These are phyloP conservation scores for Zelleria hepariella DNA, from an alignment of 2,888 invertebrate species.

Conservation along the genomic window DNA sequence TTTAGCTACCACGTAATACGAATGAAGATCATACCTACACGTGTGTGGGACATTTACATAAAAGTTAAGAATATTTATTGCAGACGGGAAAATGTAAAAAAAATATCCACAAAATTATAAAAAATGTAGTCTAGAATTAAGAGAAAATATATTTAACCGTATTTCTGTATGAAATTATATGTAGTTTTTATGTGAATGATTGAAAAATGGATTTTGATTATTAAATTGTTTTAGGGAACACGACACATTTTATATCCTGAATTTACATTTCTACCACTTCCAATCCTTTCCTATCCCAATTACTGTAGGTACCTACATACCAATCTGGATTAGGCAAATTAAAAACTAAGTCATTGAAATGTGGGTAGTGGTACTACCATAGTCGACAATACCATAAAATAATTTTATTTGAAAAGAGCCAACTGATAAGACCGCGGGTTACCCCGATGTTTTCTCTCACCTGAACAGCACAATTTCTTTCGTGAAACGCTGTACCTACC, in stretches of 20 bases:
- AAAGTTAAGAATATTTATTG: conserved; percentile 51
- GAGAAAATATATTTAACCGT: conserved; percentile 71
- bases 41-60: conserved; percentile 52
- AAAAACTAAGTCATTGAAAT: too few species aligned
- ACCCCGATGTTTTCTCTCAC: too few species aligned
- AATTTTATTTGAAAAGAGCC: too few species aligned
- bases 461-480: too few species aligned
- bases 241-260: conserved; percentile 19
- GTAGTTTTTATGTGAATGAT: conserved; percentile 71
- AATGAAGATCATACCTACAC: conserved; percentile 24
- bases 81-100: conserved; percentile 64
- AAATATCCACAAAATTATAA: conserved; percentile 56
- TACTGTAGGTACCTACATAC: neutral
- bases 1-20: conserved; percentile 30
- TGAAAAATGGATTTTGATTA: conserved; percentile 65
- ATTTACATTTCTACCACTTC: neutral
- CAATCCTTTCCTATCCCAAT: neutral
- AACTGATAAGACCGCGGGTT: too few species aligned
- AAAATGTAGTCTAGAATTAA: conserved; percentile 57
- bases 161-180: conserved; percentile 73
- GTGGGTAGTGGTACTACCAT: too few species aligned
- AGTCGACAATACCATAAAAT: too few species aligned
- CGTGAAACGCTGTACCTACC: too few species aligned
- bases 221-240: conserved; percentile 63
- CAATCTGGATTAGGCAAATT: too few species aligned